Conservation (phyloP, 2,797 vertebrate genomes). For the Arrhamphus sclerolepis region DNA sequence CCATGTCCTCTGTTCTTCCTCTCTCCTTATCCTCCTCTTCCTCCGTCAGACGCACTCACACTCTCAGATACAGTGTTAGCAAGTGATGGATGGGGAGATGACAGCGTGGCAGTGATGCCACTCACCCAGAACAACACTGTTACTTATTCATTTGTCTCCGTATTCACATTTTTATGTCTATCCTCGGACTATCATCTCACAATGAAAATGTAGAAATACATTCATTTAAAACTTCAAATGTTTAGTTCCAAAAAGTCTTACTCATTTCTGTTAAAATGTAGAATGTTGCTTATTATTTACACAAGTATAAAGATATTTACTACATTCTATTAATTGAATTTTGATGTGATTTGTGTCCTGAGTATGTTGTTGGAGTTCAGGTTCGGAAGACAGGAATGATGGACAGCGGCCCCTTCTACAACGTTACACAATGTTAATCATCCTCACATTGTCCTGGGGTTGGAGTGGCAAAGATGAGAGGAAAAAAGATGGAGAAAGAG, state of each 20-base stretch:
- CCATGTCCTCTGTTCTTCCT: conserved; percentile 69
- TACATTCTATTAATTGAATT: background rate
- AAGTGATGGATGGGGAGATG: conserved; percentile 75
- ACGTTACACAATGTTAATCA: conserved; percentile 83
- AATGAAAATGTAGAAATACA: conserved; percentile 57
- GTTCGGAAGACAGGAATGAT: conserved; percentile 41
- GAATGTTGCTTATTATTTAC: no score
- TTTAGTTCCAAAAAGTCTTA: no score
- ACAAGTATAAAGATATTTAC: no score
- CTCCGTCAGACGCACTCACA: conserved; percentile 30
- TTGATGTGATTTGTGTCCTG: conserved; percentile 3
- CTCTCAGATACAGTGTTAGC: conserved; percentile 57
- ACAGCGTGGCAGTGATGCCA: conserved; percentile 73
- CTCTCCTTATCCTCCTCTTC: conserved; percentile 59
- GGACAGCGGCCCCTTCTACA: conserved; percentile 71
- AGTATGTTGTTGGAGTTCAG: conserved; percentile 13
- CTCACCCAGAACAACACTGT: conserved; percentile 64
- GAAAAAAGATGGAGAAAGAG: conserved; percentile 50
- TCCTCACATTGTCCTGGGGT: conserved; percentile 54
- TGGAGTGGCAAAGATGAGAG: conserved; percentile 45
- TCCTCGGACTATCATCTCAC: conserved; percentile 51
- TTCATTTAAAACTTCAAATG: background rate
- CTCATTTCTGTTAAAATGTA: no score
- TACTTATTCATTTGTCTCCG: conserved; percentile 64
- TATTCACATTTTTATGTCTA: conserved; percentile 65